Evolutionary conservation across 2,888 invertebrate genomes (phyloP).

Genomic region (Odontothrips loti): DNA sequence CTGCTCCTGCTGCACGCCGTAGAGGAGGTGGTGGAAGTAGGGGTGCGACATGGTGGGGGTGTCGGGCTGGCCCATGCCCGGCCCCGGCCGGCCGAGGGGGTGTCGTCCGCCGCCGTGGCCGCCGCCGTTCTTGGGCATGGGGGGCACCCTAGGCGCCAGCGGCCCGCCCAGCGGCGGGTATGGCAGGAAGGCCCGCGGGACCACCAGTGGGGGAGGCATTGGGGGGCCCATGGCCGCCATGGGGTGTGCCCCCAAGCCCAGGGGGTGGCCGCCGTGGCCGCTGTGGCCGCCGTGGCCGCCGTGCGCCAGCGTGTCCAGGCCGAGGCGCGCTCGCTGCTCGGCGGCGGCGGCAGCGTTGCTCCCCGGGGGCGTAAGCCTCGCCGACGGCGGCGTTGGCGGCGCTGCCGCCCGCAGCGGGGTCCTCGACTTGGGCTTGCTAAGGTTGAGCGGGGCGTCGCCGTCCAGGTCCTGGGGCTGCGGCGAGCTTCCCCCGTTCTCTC

Average conservation of each 20-base stretch:
- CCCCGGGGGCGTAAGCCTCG: not conserved
- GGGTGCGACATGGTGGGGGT: not conserved
- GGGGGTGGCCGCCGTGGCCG: not conserved
- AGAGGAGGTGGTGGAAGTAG: slow-evolving; percentile 13
- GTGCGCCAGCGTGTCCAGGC: not conserved
- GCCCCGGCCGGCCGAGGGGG: not conserved
- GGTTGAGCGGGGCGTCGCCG: slow-evolving; percentile 71
- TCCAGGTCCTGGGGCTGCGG: slow-evolving; percentile 41
- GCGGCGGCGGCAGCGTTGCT: slow-evolving; percentile 46
- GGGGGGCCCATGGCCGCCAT: slow-evolving; percentile 36
- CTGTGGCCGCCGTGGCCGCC: not conserved
- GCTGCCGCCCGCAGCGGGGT: not conserved
- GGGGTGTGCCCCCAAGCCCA: slow-evolving; percentile 31
- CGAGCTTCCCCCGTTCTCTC: slow-evolving; percentile 42
- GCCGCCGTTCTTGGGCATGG: not conserved
- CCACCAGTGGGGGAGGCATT: slow-evolving; percentile 47
- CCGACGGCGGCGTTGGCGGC: slow-evolving; percentile 39
- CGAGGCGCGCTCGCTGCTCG: not conserved
- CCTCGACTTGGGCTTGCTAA: slow-evolving; percentile 72
- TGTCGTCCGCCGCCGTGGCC: not conserved
- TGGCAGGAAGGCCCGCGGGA: slow-evolving; percentile 41
- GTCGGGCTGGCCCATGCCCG: not conserved
- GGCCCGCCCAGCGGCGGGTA: slow-evolving; percentile 12
- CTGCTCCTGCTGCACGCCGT: slow-evolving; percentile 11
- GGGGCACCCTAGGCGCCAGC: not conserved